These are phyloP conservation scores for Marasmarcha lunaedactyla DNA, from an alignment of 2,888 invertebrate species.

Conservation along the genomic window DNA sequence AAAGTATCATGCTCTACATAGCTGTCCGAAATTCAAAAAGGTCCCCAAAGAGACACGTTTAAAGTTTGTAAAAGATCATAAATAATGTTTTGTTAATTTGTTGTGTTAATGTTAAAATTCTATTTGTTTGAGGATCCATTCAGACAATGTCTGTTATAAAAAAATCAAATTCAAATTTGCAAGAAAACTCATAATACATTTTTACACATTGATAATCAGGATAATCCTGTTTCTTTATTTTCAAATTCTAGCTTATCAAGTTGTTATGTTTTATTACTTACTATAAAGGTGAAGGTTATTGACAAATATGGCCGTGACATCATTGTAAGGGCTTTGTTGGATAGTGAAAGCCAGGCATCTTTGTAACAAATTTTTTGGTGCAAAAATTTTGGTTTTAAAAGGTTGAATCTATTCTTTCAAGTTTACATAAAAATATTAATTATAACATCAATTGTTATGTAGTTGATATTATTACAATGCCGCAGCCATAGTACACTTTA, in stretches of 20 bases:
- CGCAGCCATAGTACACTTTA: constrained; percentile 6
- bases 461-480: constrained; percentile 7
- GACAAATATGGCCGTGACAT: constrained; percentile 6
- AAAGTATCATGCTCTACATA: constrained; percentile 8
- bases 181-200: constrained; percentile 8
- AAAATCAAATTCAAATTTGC: constrained; percentile 12
- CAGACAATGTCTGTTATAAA: constrained; percentile 6
- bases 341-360: constrained; percentile 8
- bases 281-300: constrained; percentile 10
- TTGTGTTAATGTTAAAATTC: too few relatives aligned
- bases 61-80: constrained; percentile 5
- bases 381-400: constrained; percentile 7
- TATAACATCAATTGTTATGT: constrained; percentile 9
- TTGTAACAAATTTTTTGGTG: constrained; percentile 7
- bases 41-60: constrained; percentile 6
- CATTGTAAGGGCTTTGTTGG: constrained; percentile 12
- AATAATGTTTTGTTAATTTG: too few relatives aligned
- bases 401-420: constrained; percentile 1
- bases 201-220: constrained; percentile 3
- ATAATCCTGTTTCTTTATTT: constrained; percentile 7
- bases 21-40: constrained; percentile 7
- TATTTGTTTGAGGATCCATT: constrained; percentile 10
- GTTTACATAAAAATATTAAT: constrained; percentile 5
- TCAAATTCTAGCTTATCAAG: constrained; percentile 3
- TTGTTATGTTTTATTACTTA: constrained; percentile 11